These are phyloP conservation scores for Litocranius walleri DNA, from an alignment of 2,113 vertebrate species.

Conservation along the genomic window DNA sequence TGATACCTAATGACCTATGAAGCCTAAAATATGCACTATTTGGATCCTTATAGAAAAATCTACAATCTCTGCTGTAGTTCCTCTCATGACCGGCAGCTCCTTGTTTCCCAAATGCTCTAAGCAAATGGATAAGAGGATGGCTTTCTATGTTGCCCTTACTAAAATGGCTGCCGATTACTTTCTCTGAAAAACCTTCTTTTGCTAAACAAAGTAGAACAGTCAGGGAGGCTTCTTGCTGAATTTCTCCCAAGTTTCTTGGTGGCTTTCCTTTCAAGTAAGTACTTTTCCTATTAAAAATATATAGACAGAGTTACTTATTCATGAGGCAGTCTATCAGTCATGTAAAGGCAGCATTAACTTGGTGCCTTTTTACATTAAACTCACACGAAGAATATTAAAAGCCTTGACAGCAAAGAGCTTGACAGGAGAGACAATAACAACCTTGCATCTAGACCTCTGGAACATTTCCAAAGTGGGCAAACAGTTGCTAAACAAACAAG, in stretches of 20 bases:
- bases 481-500: not conserved
- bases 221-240: not conserved
- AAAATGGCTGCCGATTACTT: not conserved
- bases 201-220: not conserved
- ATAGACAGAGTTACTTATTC: conserved; percentile 38
- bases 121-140: not conserved
- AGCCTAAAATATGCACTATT: not conserved
- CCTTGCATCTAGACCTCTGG: not conserved
- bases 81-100: not conserved
- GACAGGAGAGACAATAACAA: not conserved
- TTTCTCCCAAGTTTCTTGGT: conserved; percentile 3
- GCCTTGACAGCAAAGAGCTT: not conserved
- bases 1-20: not conserved
- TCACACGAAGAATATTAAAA: conserved; percentile 40
- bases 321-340: not conserved
- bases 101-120: not conserved
- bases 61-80: not conserved
- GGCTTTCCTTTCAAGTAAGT: conserved; percentile 13
- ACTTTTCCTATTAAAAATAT: not conserved
- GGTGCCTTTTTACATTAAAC: conserved; percentile 48
- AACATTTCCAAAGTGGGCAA: not conserved
- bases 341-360: conserved; percentile 14
- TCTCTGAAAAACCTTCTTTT: conserved; percentile 2
- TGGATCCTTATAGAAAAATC: not conserved
- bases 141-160: not conserved